These are phyloP conservation scores for Mystacornis crossleyi DNA, from an alignment of 2,113 vertebrate genomes.

Conservation along the genomic window DNA sequence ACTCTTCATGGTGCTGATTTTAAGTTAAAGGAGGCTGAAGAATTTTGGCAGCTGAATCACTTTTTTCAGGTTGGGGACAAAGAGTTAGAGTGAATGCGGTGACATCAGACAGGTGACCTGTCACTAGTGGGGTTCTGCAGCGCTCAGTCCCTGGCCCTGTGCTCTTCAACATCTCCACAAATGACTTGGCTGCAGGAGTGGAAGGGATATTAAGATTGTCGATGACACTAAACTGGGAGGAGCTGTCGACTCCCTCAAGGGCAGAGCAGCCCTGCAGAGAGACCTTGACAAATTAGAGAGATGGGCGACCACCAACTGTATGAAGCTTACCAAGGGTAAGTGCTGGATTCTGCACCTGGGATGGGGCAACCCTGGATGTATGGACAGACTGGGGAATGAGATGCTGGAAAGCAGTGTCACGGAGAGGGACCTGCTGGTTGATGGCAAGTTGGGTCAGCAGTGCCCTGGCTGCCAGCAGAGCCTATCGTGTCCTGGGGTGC, in stretches of 20 bases:
- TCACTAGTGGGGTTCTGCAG: not conserved
- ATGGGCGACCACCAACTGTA: not conserved
- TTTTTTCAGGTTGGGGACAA: not conserved
- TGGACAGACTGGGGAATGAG: not conserved
- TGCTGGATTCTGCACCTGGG: not conserved
- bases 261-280: not conserved
- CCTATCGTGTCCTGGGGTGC: fast-evolving
- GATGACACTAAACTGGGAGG: not conserved
- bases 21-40: not conserved
- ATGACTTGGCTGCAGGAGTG: not conserved
- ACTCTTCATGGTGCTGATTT: not conserved
- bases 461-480: not conserved
- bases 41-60: not conserved
- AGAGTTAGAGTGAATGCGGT: not conserved
- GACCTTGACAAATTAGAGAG: not conserved
- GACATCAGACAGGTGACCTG: not conserved
- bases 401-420: fast-evolving
- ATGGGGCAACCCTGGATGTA: not conserved
- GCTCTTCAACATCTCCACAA: not conserved
- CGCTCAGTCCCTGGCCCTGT: not conserved
- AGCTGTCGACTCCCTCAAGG: not conserved
- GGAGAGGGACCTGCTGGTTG: not conserved
- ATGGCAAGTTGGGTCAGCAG: not conserved
- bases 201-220: fast-evolving
- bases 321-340: not conserved